These are phyloP conservation scores for Metacarcinus magister DNA, from an alignment of 2,888 invertebrate species.

Conservation along the genomic window DNA sequence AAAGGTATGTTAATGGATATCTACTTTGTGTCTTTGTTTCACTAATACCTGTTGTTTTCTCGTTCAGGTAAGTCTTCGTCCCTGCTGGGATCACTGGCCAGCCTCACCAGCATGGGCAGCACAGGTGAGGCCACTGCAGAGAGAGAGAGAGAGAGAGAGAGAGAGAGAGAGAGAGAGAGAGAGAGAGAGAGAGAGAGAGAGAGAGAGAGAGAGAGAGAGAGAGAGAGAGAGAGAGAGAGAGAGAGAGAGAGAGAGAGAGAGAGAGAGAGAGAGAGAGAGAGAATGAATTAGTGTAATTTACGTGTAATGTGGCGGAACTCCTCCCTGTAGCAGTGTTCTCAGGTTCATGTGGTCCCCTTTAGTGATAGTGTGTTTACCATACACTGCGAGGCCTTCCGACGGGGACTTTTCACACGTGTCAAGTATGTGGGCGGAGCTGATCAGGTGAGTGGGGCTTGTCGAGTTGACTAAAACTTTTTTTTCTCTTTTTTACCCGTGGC, in stretches of 20 bases:
- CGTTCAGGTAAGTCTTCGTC: constrained; percentile 67
- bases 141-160: constrained; percentile 40
- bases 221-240: not conserved
- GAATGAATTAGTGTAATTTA: not conserved
- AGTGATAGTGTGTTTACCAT: not conserved
- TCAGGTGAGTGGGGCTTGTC: no score
- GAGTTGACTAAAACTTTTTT: no score
- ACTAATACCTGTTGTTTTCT: constrained; percentile 2
- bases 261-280: not conserved
- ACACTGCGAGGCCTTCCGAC: no score
- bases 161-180: constrained; percentile 65
- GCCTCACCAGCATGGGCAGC: constrained; percentile 61
- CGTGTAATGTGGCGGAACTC: not conserved
- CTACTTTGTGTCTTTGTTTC: not conserved
- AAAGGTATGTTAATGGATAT: not conserved
- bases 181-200: constrained; percentile 37
- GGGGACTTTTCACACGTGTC: no score
- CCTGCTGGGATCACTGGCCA: constrained; percentile 63
- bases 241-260: not conserved
- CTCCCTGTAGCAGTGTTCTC: not conserved
- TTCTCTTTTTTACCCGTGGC: no score
- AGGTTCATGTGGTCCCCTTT: not conserved
- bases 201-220: constrained; percentile 28
- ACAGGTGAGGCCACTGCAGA: not conserved
- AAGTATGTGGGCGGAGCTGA: no score